Evolutionary conservation across 2,888 invertebrate genomes (phyloP).

Genomic region (Platynereis dumerilii): DNA sequence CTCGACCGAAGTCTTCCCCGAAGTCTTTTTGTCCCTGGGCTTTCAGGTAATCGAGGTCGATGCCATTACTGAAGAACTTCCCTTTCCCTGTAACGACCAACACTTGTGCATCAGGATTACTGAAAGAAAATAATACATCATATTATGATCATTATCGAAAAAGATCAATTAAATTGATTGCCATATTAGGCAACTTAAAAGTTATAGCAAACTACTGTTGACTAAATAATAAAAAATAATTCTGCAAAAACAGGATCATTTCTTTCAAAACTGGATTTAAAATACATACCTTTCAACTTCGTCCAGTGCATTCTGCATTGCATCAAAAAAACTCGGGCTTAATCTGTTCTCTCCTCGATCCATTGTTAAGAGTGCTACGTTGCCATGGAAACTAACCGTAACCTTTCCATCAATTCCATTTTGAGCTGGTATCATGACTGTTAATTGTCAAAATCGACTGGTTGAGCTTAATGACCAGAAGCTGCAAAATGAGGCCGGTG

Average conservation of each 20-base stretch:
- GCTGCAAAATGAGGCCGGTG: too few species aligned
- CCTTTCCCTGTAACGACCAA: slow-evolving; percentile 49
- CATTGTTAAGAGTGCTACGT: slow-evolving; percentile 18
- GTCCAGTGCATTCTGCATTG: slow-evolving; percentile 37
- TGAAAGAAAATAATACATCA: too few species aligned
- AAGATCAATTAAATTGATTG: too few species aligned
- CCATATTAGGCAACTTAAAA: too few species aligned
- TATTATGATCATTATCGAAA: too few species aligned
- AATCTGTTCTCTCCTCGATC: slow-evolving; percentile 28
- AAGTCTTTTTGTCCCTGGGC: not conserved
- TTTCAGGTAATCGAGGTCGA: slow-evolving; percentile 43
- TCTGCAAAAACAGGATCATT: too few species aligned
- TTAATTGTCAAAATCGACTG: too few species aligned
- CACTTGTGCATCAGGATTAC: slow-evolving; percentile 34
- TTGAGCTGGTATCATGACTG: slow-evolving; percentile 4
- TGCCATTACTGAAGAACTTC: slow-evolving; percentile 52
- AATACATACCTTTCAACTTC: slow-evolving; percentile 39
- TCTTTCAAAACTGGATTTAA: too few species aligned
- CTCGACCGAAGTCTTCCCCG: not conserved
- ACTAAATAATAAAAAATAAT: too few species aligned
- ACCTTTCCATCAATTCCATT: slow-evolving; percentile 19
- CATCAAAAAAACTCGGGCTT: slow-evolving; percentile 19
- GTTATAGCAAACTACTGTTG: too few species aligned
- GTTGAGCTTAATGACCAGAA: too few species aligned
- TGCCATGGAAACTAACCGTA: slow-evolving; percentile 11